These are phyloP conservation scores for Alosa sapidissima DNA, from an alignment of 2,797 vertebrate species.

Conservation along the genomic window DNA sequence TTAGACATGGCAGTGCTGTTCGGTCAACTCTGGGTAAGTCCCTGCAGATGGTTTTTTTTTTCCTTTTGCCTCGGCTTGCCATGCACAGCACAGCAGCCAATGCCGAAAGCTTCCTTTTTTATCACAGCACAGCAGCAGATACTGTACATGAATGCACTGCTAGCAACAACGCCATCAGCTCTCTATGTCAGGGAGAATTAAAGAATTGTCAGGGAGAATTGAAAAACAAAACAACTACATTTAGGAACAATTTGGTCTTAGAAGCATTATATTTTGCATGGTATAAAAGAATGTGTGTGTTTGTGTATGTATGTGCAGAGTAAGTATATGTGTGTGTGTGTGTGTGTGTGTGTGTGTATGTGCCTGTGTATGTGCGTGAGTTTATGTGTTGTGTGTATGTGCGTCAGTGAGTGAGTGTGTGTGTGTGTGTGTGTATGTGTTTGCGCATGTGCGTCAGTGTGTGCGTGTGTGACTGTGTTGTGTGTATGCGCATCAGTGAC, in stretches of 20 bases:
- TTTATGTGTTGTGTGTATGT: not conserved
- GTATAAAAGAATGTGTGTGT: not conserved
- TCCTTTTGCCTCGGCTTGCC: not conserved
- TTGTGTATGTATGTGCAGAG: not conserved
- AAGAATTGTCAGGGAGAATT: not conserved
- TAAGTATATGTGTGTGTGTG: not conserved
- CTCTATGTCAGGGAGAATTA: not conserved
- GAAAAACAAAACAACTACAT: slow-evolving; percentile 7
- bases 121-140: not conserved
- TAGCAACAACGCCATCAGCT: not conserved
- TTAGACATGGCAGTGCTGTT: slow-evolving; percentile 6
- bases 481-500: not conserved
- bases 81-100: not conserved
- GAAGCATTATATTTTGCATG: not conserved
- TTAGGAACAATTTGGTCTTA: not conserved
- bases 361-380: not conserved
- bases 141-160: not conserved
- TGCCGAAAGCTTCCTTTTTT: not conserved
- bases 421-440: not conserved
- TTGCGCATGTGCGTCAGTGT: not conserved
- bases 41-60: not conserved
- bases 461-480: not conserved
- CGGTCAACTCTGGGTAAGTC: not conserved
- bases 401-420: not conserved
- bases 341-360: not conserved